These are phyloP conservation scores for Drosophila lacertosa DNA, from an alignment of 1,140 invertebrate species.

Conservation along the genomic window DNA sequence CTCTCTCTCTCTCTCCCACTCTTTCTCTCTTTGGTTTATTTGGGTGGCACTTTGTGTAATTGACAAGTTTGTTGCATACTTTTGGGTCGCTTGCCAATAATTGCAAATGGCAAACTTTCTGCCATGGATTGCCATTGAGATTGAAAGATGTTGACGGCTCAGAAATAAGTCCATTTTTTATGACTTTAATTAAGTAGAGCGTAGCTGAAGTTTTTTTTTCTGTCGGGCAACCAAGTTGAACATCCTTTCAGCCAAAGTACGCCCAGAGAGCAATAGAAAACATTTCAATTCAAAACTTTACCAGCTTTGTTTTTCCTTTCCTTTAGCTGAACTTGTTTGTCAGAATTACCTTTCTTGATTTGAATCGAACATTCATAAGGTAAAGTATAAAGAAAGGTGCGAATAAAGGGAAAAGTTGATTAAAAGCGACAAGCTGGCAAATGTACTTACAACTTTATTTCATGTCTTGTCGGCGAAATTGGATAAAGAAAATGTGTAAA, in stretches of 20 bases:
- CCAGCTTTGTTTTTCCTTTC: neutral
- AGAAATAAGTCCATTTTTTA: conserved; percentile 1
- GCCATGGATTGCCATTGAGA: conserved; percentile 11
- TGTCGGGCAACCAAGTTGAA: neutral
- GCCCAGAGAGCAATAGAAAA: neutral
- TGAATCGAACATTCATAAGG: too few relatives aligned
- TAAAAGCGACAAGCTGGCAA: too few relatives aligned
- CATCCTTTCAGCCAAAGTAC: neutral
- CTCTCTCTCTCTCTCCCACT: neutral
- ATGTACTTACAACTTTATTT: too few relatives aligned
- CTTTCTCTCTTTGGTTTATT: conserved; percentile 21
- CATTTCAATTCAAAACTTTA: neutral
- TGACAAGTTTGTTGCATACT: conserved; percentile 51
- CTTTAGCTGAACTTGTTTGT: neutral
- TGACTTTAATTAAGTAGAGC: conserved; percentile 18
- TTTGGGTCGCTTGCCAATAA: conserved; percentile 42
- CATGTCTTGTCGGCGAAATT: too few relatives aligned
- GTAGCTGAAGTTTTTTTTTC: conserved; percentile 2
- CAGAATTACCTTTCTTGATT: neutral
- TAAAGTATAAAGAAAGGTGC: too few relatives aligned
- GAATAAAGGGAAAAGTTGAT: too few relatives aligned
- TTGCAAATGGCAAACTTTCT: conserved; percentile 32
- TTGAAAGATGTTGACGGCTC: conserved; percentile 18
- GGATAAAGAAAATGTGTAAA: too few relatives aligned
- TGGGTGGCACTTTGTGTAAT: conserved; percentile 48